phyloP scores from a whole-genome alignment of 2,113 vertebrate genomes.

The Cairina moschata region DNA sequence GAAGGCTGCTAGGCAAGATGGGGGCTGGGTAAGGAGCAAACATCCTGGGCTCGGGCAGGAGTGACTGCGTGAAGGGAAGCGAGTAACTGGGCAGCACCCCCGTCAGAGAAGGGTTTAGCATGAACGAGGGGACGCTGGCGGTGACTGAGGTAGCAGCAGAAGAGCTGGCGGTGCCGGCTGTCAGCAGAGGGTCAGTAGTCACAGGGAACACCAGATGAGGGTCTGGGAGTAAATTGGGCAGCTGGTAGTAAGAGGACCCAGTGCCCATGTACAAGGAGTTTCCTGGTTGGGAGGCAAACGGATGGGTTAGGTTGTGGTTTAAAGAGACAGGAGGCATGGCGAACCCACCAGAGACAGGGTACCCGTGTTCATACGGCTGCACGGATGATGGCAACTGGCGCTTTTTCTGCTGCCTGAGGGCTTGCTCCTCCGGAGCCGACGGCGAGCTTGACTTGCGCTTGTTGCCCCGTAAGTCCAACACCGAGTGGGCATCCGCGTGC shows the following conservation, averaged over 20 bases:
- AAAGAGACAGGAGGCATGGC: constrained; percentile 88
- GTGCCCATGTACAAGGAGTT: constrained; percentile 89
- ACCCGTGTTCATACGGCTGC: constrained; percentile 83
- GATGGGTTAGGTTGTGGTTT: constrained; percentile 86
- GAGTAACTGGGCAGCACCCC: constrained; percentile 90
- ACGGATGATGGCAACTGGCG: constrained; percentile 80
- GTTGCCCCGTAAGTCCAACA: constrained; percentile 83
- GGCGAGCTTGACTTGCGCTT: constrained; percentile 86
- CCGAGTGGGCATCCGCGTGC: constrained; percentile 66
- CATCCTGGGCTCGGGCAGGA: constrained; percentile 90
- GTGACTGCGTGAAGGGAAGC: constrained; percentile 90
- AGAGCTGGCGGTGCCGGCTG: constrained; percentile 85
- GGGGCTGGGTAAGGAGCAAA: constrained; percentile 84
- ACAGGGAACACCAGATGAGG: constrained; percentile 92
- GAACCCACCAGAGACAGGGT: constrained; percentile 85
- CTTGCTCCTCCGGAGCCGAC: constrained; percentile 75
- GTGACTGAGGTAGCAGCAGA: constrained; percentile 87
- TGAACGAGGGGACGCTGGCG: constrained; percentile 87
- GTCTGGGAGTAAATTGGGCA: constrained; percentile 91
- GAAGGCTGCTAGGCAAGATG: constrained; percentile 82
- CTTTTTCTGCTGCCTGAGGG: constrained; percentile 78
- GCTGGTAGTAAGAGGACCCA: constrained; percentile 89
- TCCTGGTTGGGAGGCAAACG: constrained; percentile 86
- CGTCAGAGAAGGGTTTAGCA: constrained; percentile 91
- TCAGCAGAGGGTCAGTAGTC: constrained; percentile 87